Conservation (phyloP, 2,888 invertebrate genomes). For the Drosophila sordidula region DNA sequence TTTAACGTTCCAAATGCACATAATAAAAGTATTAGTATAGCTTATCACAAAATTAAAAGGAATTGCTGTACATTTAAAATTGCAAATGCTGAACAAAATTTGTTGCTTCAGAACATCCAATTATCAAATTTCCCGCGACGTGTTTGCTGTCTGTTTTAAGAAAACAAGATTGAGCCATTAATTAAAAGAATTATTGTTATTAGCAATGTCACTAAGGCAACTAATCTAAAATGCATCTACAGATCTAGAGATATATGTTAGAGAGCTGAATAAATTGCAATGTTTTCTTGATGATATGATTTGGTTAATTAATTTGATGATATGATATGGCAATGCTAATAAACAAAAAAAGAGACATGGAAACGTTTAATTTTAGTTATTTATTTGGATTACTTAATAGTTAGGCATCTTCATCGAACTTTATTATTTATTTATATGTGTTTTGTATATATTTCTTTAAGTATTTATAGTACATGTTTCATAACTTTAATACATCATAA, state of each 20-base stretch:
- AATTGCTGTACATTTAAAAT: conserved; percentile 58
- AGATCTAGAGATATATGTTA: conserved; percentile 17
- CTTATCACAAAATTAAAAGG: conserved; percentile 69
- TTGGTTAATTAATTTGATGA: conserved; percentile 42
- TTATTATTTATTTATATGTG: conserved; percentile 46
- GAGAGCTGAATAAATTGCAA: conserved; percentile 25
- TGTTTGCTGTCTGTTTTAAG: conserved; percentile 72
- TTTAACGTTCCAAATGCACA: conserved; percentile 53
- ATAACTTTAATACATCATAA: conserved; percentile 79
- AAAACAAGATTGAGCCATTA: conserved; percentile 49
- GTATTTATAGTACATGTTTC: conserved; percentile 72
- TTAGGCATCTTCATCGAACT: conserved; percentile 70
- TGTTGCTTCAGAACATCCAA: conserved; percentile 82
- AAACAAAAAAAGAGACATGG: conserved; percentile 32
- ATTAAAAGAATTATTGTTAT: conserved; percentile 31
- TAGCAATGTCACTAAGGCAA: conserved; percentile 11
- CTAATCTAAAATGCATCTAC: conserved; percentile 48
- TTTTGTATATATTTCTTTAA: conserved; percentile 38
- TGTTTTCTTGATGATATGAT: conserved; percentile 49
- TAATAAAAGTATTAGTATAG: conserved; percentile 49
- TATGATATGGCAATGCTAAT: conserved; percentile 31
- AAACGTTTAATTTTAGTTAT: conserved; percentile 60
- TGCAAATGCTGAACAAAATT: conserved; percentile 14
- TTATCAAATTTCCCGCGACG: conserved; percentile 83
- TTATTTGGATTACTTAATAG: conserved; percentile 74